Percentiles rank a stretch among this genome's conserved stretches.
Evolutionary conservation across 2,797 vertebrate genomes (phyloP).

Genomic region (Fundulus diaphanus): DNA sequence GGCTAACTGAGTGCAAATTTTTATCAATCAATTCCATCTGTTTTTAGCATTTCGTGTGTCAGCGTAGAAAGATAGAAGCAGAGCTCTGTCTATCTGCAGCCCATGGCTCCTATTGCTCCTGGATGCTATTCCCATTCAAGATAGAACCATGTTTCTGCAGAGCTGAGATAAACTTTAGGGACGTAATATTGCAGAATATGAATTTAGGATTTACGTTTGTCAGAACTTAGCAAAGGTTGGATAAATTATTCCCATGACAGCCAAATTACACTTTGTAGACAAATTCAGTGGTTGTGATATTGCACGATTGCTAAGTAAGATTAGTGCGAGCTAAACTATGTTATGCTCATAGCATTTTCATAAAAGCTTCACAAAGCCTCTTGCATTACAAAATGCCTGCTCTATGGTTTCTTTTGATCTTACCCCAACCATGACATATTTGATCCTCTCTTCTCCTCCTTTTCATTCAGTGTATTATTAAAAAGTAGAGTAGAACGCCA

Average conservation of each 20-base stretch:
- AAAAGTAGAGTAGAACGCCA: constrained; percentile 60
- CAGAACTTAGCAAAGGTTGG: constrained; percentile 32
- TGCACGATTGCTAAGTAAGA: constrained; percentile 24
- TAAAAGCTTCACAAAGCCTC: constrained; percentile 65
- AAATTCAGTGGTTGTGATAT: constrained; percentile 36
- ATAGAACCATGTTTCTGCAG: constrained; percentile 35
- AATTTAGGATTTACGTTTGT: constrained; percentile 26
- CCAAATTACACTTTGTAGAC: constrained; percentile 22
- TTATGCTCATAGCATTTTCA: constrained; percentile 49
- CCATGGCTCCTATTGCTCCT: constrained; percentile 45
- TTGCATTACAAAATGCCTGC: constrained; percentile 55
- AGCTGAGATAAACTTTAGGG: constrained; percentile 41
- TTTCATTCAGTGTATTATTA: constrained; percentile 68
- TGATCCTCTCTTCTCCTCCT: constrained; percentile 66
- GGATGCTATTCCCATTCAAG: constrained; percentile 47
- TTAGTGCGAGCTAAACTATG: constrained; percentile 35
- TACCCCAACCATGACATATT: constrained; percentile 62
- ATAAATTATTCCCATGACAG: constrained; percentile 36
- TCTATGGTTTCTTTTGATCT: constrained; percentile 69
- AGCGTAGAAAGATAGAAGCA: constrained; percentile 39
- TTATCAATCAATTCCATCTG: constrained; percentile 63
- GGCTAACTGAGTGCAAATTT: constrained; percentile 65
- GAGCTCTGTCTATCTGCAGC: constrained; percentile 53
- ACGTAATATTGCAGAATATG: constrained; percentile 25
- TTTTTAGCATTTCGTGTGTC: constrained; percentile 57